phyloP scores from a whole-genome alignment of 2,888 invertebrate species.

The Mesorhabditis sp. region DNA sequence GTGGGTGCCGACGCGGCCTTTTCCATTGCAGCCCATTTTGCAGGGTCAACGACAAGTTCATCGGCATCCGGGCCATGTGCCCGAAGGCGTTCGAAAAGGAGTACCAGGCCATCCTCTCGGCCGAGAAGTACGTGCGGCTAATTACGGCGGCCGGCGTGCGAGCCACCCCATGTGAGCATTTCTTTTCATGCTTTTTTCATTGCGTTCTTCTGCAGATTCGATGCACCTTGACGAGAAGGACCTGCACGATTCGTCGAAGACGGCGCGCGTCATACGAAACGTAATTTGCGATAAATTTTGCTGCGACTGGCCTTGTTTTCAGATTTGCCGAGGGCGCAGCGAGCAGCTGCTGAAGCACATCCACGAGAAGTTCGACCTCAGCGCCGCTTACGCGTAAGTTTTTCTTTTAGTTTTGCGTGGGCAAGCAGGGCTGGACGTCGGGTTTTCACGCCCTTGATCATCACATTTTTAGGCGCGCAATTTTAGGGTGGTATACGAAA shows the following conservation, averaged over 20 bases:
- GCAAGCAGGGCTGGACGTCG: no score
- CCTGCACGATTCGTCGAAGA: not conserved
- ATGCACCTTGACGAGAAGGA: not conserved
- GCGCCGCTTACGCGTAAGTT: not conserved
- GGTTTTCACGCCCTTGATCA: no score
- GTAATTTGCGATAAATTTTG: not conserved
- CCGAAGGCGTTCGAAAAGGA: not conserved
- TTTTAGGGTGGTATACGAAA: no score
- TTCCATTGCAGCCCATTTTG: no score
- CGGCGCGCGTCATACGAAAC: not conserved
- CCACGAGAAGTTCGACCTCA: not conserved
- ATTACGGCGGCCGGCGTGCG: slow-evolving; percentile 3
- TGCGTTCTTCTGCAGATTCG: not conserved
- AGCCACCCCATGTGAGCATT: not conserved
- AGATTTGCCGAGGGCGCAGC: not conserved
- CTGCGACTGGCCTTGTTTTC: not conserved
- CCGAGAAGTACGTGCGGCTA: not conserved
- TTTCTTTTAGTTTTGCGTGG: no score
- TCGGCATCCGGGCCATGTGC: not conserved
- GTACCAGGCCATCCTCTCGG: not conserved
- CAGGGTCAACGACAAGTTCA: not conserved
- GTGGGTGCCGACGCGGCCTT: no score
- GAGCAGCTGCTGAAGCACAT: slow-evolving; percentile 2
- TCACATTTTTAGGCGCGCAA: no score
- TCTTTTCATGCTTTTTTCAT: not conserved